Conservation (phyloP, 2,113 vertebrate genomes). For the Onychostoma macrolepis region DNA sequence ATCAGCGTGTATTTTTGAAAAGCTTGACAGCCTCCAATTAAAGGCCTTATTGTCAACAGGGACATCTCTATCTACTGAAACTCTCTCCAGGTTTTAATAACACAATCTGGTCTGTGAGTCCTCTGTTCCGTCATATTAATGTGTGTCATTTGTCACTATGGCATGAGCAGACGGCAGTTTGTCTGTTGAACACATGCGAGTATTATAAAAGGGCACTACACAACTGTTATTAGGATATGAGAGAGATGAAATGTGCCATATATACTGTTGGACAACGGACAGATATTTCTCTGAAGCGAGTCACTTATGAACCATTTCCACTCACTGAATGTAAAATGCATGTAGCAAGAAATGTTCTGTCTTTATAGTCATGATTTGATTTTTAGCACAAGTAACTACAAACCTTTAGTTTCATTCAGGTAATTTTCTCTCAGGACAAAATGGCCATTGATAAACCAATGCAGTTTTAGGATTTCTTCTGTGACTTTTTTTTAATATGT, state of each 20-base stretch:
- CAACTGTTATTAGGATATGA: slow-evolving; percentile 47
- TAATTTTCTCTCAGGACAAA: no score
- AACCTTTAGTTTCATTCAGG: not conserved
- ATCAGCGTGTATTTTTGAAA: slow-evolving; percentile 8
- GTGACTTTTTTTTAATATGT: no score
- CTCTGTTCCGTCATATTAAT: slow-evolving; percentile 52
- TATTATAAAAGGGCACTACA: slow-evolving; percentile 42
- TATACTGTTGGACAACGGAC: not conserved
- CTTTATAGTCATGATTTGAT: no score
- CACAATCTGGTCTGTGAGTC: slow-evolving; percentile 55
- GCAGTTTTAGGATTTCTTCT: no score
- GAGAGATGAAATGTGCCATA: slow-evolving; percentile 27
- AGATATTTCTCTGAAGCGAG: not conserved
- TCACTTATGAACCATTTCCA: not conserved
- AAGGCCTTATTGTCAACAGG: slow-evolving; percentile 21
- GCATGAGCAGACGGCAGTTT: slow-evolving; percentile 55
- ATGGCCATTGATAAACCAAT: no score
- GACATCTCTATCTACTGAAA: slow-evolving; percentile 41
- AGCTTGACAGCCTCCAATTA: slow-evolving; percentile 16
- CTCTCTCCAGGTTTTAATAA: slow-evolving; percentile 61
- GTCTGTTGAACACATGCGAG: slow-evolving; percentile 55
- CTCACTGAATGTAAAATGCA: not conserved
- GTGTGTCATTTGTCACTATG: slow-evolving; percentile 58
- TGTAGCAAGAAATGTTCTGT: no score
- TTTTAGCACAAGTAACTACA: no score